Evolutionary conservation across 2,113 vertebrate species (phyloP).

Genomic region (Nycticebus coucang): DNA sequence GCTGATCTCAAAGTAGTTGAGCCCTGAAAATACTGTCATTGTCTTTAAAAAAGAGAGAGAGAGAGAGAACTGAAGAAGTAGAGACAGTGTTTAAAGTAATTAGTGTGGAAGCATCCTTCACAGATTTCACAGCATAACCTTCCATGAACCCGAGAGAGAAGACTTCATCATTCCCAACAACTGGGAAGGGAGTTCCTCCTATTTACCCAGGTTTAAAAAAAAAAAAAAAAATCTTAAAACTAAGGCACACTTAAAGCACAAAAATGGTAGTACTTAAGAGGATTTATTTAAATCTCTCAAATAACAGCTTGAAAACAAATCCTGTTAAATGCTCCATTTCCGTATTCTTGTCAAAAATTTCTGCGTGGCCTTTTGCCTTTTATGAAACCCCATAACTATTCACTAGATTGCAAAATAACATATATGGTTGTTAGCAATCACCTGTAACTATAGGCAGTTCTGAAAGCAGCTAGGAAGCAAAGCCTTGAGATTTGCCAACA

Average conservation of each 20-base stretch:
- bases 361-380: slow-evolving; percentile 47
- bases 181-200: slow-evolving; percentile 58
- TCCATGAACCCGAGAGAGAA: slow-evolving; percentile 65
- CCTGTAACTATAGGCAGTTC: slow-evolving; percentile 6
- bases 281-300: slow-evolving; percentile 84
- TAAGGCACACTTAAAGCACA: slow-evolving; percentile 58
- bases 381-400: slow-evolving; percentile 44
- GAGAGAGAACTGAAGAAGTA: slow-evolving; percentile 62
- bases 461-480: slow-evolving; percentile 51
- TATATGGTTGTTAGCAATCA: slow-evolving; percentile 26
- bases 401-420: not conserved
- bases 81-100: slow-evolving; percentile 76
- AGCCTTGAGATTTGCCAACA: not conserved
- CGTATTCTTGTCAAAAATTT: slow-evolving; percentile 72
- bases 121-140: slow-evolving; percentile 66
- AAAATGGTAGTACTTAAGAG: slow-evolving; percentile 80
- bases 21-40: slow-evolving; percentile 72
- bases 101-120: slow-evolving; percentile 71
- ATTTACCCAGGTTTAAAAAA: slow-evolving; percentile 60
- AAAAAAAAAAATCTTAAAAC: not conserved
- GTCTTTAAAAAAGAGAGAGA: slow-evolving; percentile 37
- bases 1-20: slow-evolving; percentile 80
- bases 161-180: slow-evolving; percentile 62
- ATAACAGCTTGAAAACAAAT: slow-evolving; percentile 83
- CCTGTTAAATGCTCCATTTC: slow-evolving; percentile 77